Evolutionary conservation across 1,140 invertebrate species (phyloP).

Genomic region (Scaptomyza graminum): DNA sequence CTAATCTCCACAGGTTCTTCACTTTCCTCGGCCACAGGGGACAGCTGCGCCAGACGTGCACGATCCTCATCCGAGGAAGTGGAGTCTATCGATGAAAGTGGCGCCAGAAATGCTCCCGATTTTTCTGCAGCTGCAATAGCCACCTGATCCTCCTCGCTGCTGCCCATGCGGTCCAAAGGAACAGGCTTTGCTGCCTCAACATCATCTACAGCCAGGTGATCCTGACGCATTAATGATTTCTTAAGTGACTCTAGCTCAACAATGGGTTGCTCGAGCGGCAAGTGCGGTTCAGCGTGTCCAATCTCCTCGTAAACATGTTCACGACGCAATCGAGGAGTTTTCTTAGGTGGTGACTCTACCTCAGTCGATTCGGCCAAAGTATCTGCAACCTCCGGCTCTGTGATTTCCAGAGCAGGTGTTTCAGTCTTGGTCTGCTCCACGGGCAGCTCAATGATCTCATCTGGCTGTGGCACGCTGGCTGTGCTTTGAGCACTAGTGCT

Average conservation of each 20-base stretch:
- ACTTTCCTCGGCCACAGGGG: conserved; percentile 72
- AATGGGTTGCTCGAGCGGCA: conserved; percentile 55
- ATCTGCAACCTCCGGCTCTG: conserved; percentile 72
- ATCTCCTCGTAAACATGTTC: conserved; percentile 87
- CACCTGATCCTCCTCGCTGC: conserved; percentile 78
- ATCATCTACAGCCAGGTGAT: conserved; percentile 62
- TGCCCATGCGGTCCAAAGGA: conserved; percentile 81
- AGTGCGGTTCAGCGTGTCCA: conserved; percentile 62
- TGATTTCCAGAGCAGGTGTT: conserved; percentile 48
- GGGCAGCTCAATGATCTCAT: conserved; percentile 81
- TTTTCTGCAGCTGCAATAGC: conserved; percentile 41
- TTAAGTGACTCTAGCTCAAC: conserved; percentile 62
- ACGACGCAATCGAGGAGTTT: conserved; percentile 84
- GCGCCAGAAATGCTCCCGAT: conserved; percentile 57
- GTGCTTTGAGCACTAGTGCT: conserved; percentile 46
- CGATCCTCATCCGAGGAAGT: conserved; percentile 79
- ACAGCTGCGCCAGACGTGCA: conserved; percentile 58
- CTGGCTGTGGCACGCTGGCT: conserved; percentile 64
- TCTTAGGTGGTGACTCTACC: conserved; percentile 64
- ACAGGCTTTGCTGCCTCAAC: conserved; percentile 65
- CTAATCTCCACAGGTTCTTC: conserved; percentile 53
- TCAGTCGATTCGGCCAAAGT: conserved; percentile 58
- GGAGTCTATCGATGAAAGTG: conserved; percentile 80
- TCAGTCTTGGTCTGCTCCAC: conserved; percentile 52
- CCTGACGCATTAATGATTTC: conserved; percentile 69